These are phyloP conservation scores for Myiotriccus ornatus DNA, from an alignment of 2,797 vertebrate species.

Conservation along the genomic window DNA sequence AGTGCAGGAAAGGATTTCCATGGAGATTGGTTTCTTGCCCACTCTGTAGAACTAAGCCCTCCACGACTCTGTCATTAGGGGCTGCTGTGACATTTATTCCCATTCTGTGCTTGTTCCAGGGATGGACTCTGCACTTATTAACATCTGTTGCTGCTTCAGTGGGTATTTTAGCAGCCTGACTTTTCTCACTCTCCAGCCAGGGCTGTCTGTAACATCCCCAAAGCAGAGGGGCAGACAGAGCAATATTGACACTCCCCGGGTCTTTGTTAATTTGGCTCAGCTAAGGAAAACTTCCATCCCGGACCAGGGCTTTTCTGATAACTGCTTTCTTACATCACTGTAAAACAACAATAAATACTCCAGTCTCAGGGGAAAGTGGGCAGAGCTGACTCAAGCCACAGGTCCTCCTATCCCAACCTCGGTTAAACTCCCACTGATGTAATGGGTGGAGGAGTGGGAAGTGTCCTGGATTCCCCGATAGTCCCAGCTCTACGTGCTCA, in stretches of 20 bases:
- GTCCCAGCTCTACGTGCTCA: background rate
- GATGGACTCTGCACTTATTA: background rate
- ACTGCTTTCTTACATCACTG: background rate
- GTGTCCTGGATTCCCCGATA: background rate
- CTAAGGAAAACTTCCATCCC: background rate
- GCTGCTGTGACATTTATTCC: background rate
- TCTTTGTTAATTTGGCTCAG: background rate
- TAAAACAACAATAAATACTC: background rate
- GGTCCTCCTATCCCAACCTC: background rate
- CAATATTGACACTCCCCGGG: background rate
- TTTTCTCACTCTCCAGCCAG: background rate
- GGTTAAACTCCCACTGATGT: background rate
- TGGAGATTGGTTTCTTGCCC: background rate
- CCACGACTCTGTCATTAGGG: background rate
- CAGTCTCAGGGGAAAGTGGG: background rate
- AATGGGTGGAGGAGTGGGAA: background rate
- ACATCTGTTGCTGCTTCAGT: background rate
- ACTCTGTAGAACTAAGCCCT: background rate
- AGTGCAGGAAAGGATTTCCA: background rate
- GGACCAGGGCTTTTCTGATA: background rate
- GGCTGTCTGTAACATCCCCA: background rate
- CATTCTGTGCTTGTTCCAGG: background rate
- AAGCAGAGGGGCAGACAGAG: background rate
- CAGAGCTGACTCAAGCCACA: background rate
- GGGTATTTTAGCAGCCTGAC: background rate